These are phyloP conservation scores for Sphaerodactylus townsendi DNA, from an alignment of 2,113 vertebrate genomes.

Conservation along the genomic window DNA sequence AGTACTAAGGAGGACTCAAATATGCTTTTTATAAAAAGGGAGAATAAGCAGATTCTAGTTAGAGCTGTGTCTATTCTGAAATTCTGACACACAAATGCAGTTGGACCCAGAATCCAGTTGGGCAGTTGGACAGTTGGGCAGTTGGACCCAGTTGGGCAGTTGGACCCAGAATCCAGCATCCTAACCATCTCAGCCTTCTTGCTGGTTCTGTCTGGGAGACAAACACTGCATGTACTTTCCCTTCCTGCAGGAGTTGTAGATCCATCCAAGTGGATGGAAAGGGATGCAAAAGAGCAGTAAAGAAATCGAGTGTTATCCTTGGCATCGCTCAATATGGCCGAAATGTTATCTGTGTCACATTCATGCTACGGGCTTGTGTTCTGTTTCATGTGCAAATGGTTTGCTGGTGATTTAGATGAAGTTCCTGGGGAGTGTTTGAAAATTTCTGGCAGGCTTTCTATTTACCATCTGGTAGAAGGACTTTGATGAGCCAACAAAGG, in stretches of 20 bases:
- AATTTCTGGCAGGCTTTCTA: slow-evolving; percentile 53
- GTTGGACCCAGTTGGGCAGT: not conserved
- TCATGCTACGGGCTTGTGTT: slow-evolving; percentile 42
- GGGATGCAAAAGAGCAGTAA: not conserved
- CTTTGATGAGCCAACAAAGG: slow-evolving; percentile 58
- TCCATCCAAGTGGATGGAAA: not conserved
- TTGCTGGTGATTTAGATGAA: slow-evolving; percentile 58
- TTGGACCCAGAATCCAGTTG: not conserved
- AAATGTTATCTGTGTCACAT: slow-evolving; percentile 65
- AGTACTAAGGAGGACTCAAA: not conserved
- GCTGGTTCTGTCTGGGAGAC: slow-evolving; percentile 11
- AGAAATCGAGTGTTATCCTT: slow-evolving; percentile 35
- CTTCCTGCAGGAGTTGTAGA: slow-evolving; percentile 41
- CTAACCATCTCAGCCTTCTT: not conserved
- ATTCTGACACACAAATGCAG: not conserved
- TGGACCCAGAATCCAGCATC: not conserved
- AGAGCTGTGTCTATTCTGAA: not conserved
- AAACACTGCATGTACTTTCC: slow-evolving; percentile 32
- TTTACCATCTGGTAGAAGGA: slow-evolving; percentile 62
- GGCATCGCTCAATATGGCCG: slow-evolving; percentile 50
- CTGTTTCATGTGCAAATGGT: slow-evolving; percentile 67
- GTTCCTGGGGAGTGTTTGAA: slow-evolving; percentile 62
- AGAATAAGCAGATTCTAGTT: not conserved
- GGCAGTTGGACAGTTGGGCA: too few relatives aligned
- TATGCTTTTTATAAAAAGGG: too few relatives aligned